Base-by-base conservation (phyloP, 2,113 vertebrate species). In the Pycnonotus jocosus region DNA sequence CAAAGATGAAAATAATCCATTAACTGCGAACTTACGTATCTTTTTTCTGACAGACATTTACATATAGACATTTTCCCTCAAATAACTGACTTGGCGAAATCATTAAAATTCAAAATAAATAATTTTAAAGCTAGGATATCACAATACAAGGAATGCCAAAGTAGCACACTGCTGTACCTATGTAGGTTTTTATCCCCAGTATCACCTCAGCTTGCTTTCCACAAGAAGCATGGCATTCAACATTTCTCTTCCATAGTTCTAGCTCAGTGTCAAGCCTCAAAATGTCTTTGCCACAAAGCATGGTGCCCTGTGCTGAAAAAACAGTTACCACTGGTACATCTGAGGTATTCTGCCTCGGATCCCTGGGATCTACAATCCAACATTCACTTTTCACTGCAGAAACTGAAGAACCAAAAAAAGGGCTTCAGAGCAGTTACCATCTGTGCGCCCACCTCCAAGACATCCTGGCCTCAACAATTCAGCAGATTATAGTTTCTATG, bases 1-100 rank as follows among this genome's bases (percentile, higher is more conserved):
- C 96, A 98, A 98, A 93, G 92, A 80, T 93, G 84, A 97, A 98
- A 97, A 94, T 35, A 93, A 92, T 66, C 38, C 82, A 65, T 86
- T 48, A 86, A 82, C 24, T 47, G 27, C 64, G 54, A 80, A 37
- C 33, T 45, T 62, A 15, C 0, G 2, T 27, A 56, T 23, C 15
- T 78, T 65, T 44, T 61, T 62, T 53, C 21, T 81, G 48, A 92
- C 24, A 94, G 11, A 70, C 14, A 70, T 30, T 86, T 64, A 58
- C 0, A 2, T 37, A 81, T 3, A 93, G 38, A 70, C 23, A 90
- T 70, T 40, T 35, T 23, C 31, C 24, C 53, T 66, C 35, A 54
- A 79, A 65, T 23, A 78, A 42, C 13, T 53, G 19, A 22, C 50
- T 71, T 47, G n/a, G 23, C 71, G n/a, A 66, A 93, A 80, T 11